Evolutionary conservation across 2,888 invertebrate genomes (phyloP), one percentile per base, ranked within the genome.

Genomic region (Villa cingulata): DNA sequence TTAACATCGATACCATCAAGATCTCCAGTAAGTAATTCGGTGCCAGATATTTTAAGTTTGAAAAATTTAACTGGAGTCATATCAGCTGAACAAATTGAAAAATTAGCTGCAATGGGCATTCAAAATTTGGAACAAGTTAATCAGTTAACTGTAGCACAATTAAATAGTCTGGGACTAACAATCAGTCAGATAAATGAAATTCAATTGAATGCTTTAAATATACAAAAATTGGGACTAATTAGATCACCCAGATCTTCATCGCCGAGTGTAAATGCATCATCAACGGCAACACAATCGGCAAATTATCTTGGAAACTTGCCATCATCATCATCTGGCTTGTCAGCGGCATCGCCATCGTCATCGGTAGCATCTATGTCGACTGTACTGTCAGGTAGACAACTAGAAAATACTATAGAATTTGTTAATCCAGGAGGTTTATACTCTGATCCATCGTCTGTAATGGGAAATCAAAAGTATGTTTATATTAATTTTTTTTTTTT

Each of bases 131-230:
- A 78, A 56, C 77, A 78, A 57, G 65, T 79, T 54, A 71, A 75
- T 52, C 76, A 77, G 58, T 64, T 79, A 48, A 78, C 77, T 40
- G 74, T 78, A 49, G 70, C 75, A 34, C 77, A 78, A 56, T 60
- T 78, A 41, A 77, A 76, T 59, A 74, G 72, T 57, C 73, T 77
- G 55, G 79, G 79, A 15, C 66, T 78, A 45, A 75, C 76, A 5
- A 63, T 77, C 48, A 70, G 71, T 56, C 77, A 78, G 63, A 76
- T 78, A 44, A 73, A 74, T 32, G 78, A 78, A 60, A 76, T 78
- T 54, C 78, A 78, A 58, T 62, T 76, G 48, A 78, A 75, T 62
- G 76, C 77, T 10, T 72, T 74, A 66, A 75, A 72, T 56, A 76
- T 76, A 59, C 73, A 74, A 59, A 75, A 74, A 57, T 61, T 74